Evolutionary conservation across 1,140 invertebrate species (phyloP).

Genomic region (Pantala flavescens): DNA sequence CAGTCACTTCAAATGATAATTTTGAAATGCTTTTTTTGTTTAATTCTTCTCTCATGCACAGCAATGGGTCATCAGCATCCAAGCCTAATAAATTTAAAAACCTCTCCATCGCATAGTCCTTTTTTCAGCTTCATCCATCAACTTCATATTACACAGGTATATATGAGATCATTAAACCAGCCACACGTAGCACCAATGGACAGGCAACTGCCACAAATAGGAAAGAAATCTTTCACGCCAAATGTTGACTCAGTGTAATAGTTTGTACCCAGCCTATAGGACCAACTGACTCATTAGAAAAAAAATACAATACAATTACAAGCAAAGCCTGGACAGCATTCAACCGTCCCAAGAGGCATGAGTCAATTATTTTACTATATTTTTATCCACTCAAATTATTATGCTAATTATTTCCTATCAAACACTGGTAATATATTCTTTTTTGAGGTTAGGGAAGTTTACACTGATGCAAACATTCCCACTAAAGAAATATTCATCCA

Average conservation of each 20-base stretch:
- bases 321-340: neutral
- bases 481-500: conserved; percentile 1
- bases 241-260: neutral
- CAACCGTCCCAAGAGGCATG: neutral
- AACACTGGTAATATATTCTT: conserved; percentile 10
- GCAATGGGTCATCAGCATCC: neutral
- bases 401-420: neutral
- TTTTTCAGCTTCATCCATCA: too few relatives aligned
- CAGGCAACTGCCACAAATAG: neutral
- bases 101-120: too few relatives aligned
- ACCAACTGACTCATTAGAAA: neutral
- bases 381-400: neutral
- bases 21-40: neutral
- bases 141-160: neutral
- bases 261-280: neutral
- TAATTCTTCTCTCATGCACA: neutral
- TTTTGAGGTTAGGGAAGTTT: neutral
- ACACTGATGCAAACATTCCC: neutral
- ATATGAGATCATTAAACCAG: neutral
- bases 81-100: neutral
- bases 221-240: neutral
- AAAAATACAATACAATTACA: neutral
- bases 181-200: neutral
- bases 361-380: neutral
- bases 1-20: neutral